A percentile compares a stretch with the other conserved stretches of the same genome.
Evolutionary conservation across 2,797 vertebrate genomes (phyloP).

Genomic region (Argya squamiceps): DNA sequence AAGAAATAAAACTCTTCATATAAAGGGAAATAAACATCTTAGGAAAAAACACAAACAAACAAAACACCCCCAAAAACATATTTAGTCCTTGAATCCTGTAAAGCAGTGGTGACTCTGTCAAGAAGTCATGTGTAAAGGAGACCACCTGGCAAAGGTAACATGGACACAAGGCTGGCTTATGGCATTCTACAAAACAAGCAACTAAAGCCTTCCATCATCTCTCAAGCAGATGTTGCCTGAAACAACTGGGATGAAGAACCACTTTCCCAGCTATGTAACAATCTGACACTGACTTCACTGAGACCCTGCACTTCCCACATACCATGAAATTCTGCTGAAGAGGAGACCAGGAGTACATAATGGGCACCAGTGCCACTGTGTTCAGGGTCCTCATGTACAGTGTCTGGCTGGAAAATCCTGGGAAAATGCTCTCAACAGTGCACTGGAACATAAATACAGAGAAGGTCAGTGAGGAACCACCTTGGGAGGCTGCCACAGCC

Average conservation of each 20-base stretch:
- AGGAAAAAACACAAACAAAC: neutral
- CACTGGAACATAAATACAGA: slow-evolving; percentile 79
- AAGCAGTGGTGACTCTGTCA: neutral
- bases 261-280: neutral
- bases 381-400: slow-evolving; percentile 91
- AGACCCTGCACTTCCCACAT: neutral
- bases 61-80: accelerated
- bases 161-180: neutral
- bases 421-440: slow-evolving; percentile 91
- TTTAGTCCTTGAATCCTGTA: neutral
- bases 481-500: neutral
- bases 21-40: neutral
- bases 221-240: neutral
- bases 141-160: accelerated
- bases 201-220: neutral
- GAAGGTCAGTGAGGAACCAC: neutral
- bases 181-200: neutral
- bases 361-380: slow-evolving; percentile 93
- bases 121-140: neutral
- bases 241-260: neutral
- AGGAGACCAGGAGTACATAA: slow-evolving; percentile 98
- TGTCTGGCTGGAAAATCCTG: slow-evolving; percentile 87
- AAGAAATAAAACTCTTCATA: neutral
- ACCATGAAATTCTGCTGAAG: slow-evolving; percentile 99
- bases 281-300: neutral